Base-by-base conservation (phyloP, 2,888 invertebrate genomes). In the Vandiemenella viatica region DNA sequence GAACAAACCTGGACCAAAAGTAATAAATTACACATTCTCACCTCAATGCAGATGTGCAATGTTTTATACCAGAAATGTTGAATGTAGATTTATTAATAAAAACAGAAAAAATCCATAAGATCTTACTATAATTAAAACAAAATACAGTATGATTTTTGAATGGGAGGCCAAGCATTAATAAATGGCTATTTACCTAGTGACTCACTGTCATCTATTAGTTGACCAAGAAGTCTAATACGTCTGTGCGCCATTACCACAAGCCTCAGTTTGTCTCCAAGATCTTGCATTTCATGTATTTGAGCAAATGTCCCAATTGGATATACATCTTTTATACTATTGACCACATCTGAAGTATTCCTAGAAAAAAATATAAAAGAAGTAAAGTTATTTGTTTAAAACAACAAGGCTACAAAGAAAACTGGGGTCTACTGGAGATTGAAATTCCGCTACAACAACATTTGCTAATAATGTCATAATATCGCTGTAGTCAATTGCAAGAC, bases 201-300 rank as follows among this genome's bases (percentile, higher is more conserved):
- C n/a, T n/a, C n/a, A 23, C 79, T 69, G 59, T 82, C 82, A 57
- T 90, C 88, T 55, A 83, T 65, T 56, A 90, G 76, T 65, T 86
- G 87, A 7, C 80, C 80, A 0, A 82, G 79, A 23, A 90, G 83
- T 64, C 77, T 79, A 37, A 91, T 87, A 55, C 95, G 73, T 50
- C 96, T 71, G 65, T 96, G 93, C 0, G 92, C 96, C 81, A 92
- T 91, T 7, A 97, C 85, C 4, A 98, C 91, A 60, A 98, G 75
- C 50, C 91, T 73, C 44, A 95, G 65, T 63, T 83, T 83, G 61
- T 88, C 90, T 5, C 91, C 95, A 63, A 93, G 73, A 63, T 96
- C 96, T 64, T 96, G 93, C 70, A 98, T 79, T 67, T 98, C 97
- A 58, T 93, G 90, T 56, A 98, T 96, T 70, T 97, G 95, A 7